A percentile compares a stretch with the other conserved stretches of the same genome.
Evolutionary conservation across 2,797 vertebrate species (phyloP).

Genomic region (Aselliscus stoliczkanus): DNA sequence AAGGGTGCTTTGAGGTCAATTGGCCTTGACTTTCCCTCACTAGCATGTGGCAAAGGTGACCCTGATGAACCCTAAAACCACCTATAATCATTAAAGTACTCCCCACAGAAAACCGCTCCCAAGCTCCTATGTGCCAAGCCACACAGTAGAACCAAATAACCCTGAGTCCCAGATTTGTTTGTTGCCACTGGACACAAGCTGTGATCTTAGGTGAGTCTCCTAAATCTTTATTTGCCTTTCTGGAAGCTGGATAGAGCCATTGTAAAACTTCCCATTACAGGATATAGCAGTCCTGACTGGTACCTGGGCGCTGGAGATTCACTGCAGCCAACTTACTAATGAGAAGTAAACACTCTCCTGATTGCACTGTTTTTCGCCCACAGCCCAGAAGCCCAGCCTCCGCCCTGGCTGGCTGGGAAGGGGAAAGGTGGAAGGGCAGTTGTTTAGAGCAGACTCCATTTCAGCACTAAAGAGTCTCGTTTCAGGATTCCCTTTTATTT

Average conservation of each 20-base stretch:
- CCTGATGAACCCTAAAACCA: neutral
- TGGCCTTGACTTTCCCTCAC: neutral
- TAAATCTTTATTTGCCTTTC: constrained; percentile 60
- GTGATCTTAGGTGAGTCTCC: neutral
- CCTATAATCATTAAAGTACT: neutral
- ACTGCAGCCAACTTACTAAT: neutral
- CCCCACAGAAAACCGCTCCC: neutral
- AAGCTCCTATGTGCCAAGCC: neutral
- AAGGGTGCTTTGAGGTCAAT: neutral
- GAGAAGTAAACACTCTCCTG: neutral
- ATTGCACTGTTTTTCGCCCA: neutral
- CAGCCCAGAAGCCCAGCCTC: neutral
- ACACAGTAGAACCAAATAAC: neutral
- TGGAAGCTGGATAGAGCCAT: constrained; percentile 67
- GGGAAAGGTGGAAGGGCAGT: neutral
- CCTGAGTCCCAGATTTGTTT: neutral
- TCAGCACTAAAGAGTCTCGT: neutral
- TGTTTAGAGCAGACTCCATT: neutral
- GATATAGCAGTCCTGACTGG: neutral
- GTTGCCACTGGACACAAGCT: neutral
- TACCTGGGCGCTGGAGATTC: neutral
- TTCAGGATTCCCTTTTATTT: neutral
- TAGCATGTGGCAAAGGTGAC: neutral
- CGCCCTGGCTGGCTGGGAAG: neutral
- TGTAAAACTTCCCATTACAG: neutral